Conservation (phyloP, 2,888 invertebrate species). For the Tipula helvola region DNA sequence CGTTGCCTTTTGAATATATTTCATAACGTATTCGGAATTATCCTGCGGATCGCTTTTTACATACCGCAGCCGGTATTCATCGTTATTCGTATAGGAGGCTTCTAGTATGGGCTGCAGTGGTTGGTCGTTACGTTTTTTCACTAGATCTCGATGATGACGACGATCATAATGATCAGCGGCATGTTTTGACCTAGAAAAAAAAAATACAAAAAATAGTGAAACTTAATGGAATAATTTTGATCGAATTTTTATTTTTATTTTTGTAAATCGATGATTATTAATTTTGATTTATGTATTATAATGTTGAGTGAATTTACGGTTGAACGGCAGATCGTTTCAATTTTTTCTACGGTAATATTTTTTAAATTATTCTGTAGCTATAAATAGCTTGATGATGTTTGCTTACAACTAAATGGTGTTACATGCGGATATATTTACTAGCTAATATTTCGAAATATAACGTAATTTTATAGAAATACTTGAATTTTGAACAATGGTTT, state of each 20-base stretch:
- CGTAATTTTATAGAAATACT: too few relatives aligned
- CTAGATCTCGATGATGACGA: not conserved
- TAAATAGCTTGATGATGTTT: too few relatives aligned
- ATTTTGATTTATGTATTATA: not conserved
- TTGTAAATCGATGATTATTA: not conserved
- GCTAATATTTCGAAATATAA: too few relatives aligned
- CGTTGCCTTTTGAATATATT: constrained; percentile 17
- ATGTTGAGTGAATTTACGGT: not conserved
- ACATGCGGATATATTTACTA: too few relatives aligned
- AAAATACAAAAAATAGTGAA: not conserved
- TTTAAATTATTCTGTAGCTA: too few relatives aligned
- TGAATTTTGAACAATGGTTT: too few relatives aligned
- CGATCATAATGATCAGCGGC: not conserved
- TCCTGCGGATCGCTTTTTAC: constrained; percentile 8
- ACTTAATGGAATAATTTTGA: not conserved
- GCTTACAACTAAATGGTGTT: too few relatives aligned
- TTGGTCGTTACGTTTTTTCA: not conserved
- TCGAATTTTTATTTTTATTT: not conserved
- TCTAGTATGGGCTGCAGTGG: not conserved
- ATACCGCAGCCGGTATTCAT: not conserved
- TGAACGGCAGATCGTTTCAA: not conserved
- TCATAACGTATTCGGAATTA: constrained; percentile 16
- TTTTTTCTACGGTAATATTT: not conserved
- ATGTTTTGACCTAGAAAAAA: not conserved
- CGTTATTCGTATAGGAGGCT: not conserved